phyloP scores from a whole-genome alignment of 1,140 invertebrate species.

The Bicyclus anynana region DNA sequence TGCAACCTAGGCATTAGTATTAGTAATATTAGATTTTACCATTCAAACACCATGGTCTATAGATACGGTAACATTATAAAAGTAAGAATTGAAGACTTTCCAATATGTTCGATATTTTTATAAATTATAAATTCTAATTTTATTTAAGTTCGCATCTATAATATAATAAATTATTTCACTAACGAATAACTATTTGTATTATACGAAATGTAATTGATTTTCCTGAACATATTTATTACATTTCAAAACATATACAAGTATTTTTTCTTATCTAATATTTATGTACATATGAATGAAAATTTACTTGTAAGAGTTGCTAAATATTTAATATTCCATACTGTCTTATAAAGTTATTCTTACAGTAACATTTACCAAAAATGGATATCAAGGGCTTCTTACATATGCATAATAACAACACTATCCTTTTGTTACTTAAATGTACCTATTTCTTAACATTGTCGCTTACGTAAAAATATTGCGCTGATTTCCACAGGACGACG shows the following conservation, averaged over 20 bases:
- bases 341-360: background rate
- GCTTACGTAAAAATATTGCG: background rate
- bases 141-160: background rate
- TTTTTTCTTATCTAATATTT: too few species aligned
- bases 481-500: background rate
- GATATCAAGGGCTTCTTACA: background rate
- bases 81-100: background rate
- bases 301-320: background rate
- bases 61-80: background rate
- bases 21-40: background rate
- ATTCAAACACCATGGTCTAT: constrained; percentile 1
- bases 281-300: background rate
- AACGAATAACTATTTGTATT: background rate
- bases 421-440: background rate
- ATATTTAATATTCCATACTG: background rate
- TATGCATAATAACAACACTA: background rate
- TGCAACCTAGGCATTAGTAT: constrained; percentile 43
- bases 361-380: background rate
- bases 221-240: too few species aligned
- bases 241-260: too few species aligned
- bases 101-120: too few species aligned
- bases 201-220: too few species aligned
- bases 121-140: too few species aligned
- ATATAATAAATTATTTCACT: constrained; percentile 1
- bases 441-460: background rate